A percentile compares a stretch with the other conserved stretches of the same genome.
These are phyloP conservation scores for Plectropomus leopardus DNA, from an alignment of 2,113 vertebrate genomes.

Conservation along the genomic window DNA sequence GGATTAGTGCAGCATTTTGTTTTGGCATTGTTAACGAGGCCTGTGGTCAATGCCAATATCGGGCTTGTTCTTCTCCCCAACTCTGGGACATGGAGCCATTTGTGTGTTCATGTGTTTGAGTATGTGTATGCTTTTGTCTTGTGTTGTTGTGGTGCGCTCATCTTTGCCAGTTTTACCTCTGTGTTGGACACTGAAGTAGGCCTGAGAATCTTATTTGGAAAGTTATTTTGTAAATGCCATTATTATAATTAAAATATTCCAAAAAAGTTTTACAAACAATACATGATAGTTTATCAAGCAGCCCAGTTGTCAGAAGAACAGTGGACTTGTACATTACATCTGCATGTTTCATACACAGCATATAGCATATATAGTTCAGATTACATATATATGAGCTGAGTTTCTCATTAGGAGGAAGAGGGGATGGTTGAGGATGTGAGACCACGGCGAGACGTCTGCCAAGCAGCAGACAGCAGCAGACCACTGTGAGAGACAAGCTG, in stretches of 20 bases:
- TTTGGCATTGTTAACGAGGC: conserved; percentile 68
- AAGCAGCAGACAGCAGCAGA: no score
- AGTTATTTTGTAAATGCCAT: not conserved
- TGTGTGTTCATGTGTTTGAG: conserved; percentile 34
- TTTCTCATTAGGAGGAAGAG: no score
- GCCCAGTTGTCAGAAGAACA: no score
- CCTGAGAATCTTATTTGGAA: not conserved
- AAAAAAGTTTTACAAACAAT: not conserved
- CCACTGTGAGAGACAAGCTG: no score
- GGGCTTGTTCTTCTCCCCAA: conserved; percentile 47
- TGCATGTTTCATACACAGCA: no score
- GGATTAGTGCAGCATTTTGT: conserved; percentile 79
- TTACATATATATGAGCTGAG: no score
- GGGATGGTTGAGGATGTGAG: no score
- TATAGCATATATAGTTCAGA: no score
- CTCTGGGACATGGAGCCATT: conserved; percentile 39
- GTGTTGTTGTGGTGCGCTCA: not conserved
- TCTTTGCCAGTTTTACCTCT: conserved; percentile 20
- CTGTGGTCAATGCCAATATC: conserved; percentile 68
- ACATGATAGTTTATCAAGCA: not conserved
- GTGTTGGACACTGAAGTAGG: not conserved
- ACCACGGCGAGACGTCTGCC: no score
- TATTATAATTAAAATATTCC: not conserved
- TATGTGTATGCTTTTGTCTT: not conserved
- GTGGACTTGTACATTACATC: no score